These are phyloP conservation scores for Montipora capitata DNA, from an alignment of 92 coral and sea anemone species.

Conservation along the genomic window DNA sequence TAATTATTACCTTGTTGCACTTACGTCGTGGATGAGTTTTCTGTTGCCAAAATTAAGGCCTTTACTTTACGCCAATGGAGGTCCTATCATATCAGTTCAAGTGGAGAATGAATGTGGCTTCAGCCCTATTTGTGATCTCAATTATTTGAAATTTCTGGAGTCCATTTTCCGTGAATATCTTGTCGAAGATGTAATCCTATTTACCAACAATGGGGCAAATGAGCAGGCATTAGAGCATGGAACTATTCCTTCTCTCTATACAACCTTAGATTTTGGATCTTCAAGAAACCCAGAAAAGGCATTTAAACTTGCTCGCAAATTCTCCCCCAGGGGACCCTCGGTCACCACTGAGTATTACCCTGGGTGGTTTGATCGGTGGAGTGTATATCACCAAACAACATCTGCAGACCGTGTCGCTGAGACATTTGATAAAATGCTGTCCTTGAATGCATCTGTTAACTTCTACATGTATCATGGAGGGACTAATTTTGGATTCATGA, in stretches of 20 bases:
- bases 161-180: too few species aligned
- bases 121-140: constrained; percentile 84
- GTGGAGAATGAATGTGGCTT: constrained; percentile 96
- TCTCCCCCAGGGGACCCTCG: constrained; percentile 87
- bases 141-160: constrained; percentile 62
- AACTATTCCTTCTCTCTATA: constrained; percentile 88
- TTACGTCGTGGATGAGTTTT: constrained; percentile 94
- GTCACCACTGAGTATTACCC: constrained; percentile 95
- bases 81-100: constrained; percentile 92
- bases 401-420: constrained; percentile 69
- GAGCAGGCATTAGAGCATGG: constrained; percentile 74
- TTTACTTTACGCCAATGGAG: constrained; percentile 87
- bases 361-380: constrained; percentile 96
- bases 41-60: constrained; percentile 86
- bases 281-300: constrained; percentile 71
- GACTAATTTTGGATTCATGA: constrained; percentile 95
- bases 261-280: constrained; percentile 95
- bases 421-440: constrained; percentile 83
- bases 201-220: constrained; percentile 80
- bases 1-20: constrained; percentile 81
- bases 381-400: constrained; percentile 81
- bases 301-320: constrained; percentile 82
- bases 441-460: constrained; percentile 93
- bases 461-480: constrained; percentile 98
- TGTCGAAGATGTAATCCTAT: constrained; percentile 75